Evolutionary conservation across 64 coral and sea anemone species (phyloP).

Genomic region (Montipora sp.): DNA sequence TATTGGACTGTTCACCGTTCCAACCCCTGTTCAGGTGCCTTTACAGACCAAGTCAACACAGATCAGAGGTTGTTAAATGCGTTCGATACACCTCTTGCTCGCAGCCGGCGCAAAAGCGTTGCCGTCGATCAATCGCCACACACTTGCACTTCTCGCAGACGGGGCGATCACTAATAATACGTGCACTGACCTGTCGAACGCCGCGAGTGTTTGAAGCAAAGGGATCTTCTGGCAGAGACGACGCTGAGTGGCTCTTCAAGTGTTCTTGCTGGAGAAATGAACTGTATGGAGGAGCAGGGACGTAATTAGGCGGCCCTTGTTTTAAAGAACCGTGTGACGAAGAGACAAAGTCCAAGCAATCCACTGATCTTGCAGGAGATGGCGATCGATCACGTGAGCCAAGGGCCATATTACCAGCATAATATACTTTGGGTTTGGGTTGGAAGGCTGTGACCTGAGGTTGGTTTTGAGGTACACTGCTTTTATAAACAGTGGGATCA

Average conservation of each 20-base stretch:
- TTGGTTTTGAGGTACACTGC: not conserved
- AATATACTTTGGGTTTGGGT: slow-evolving; percentile 25
- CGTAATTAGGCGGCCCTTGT: slow-evolving; percentile 3
- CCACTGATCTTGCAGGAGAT: slow-evolving; percentile 1
- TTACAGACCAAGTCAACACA: not conserved
- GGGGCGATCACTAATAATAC: slow-evolving; percentile 48
- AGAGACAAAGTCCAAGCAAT: not conserved
- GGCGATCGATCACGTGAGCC: slow-evolving; percentile 10
- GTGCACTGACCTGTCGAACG: slow-evolving; percentile 37
- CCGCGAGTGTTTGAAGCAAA: not conserved
- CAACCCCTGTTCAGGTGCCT: not conserved
- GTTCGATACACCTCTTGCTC: slow-evolving; percentile 23
- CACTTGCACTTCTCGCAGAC: slow-evolving; percentile 51
- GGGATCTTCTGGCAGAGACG: not conserved
- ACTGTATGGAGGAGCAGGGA: slow-evolving; percentile 57
- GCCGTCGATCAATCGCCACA: slow-evolving; percentile 43
- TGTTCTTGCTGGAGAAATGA: slow-evolving; percentile 8
- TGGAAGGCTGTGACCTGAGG: not conserved
- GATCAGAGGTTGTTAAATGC: not conserved
- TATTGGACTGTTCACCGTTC: not conserved
- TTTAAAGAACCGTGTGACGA: not conserved
- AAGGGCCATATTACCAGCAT: slow-evolving; percentile 14
- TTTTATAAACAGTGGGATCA: slow-evolving; percentile 15
- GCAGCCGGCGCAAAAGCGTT: slow-evolving; percentile 64
- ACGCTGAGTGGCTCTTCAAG: slow-evolving; percentile 23